Evolutionary conservation across 2,113 vertebrate species (phyloP), one percentile per base, ranked within the genome.

Genomic region (Enhydra lutris): DNA sequence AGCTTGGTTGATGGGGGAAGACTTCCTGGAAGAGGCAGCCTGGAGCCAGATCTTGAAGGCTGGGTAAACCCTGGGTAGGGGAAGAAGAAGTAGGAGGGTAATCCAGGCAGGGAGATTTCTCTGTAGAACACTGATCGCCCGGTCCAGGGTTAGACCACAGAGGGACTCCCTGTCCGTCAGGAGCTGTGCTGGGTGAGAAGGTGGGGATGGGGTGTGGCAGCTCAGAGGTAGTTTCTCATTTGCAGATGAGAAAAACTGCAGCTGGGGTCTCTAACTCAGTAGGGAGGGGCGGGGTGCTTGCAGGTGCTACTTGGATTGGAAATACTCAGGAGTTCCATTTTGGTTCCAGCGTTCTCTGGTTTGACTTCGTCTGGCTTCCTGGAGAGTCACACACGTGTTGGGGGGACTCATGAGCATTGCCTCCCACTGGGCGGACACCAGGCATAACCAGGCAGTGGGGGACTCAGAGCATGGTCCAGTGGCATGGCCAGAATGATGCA

Each of bases 21-120:
- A 36, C 76, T 91, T 89, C 94, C 81, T 85, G 85, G 92, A 97
- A 84, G 97, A 95, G 87, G 55, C 36, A 92, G 31, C 55, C 83
- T 50, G n/a, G 39, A 97, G 45, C 24, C 69, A 69, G 91, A 85
- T 45, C 63, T 45, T 69, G n/a, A 45, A 78, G 71, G 23, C 34
- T 14, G 20, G 65, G 24, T 47, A 29, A 24, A 24, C 42, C 63
- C 61, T 52, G 17, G 21, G 45, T 63, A 89, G 36, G 24, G 39
- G 15, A 55, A 69, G 36, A 96, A 57, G 45, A 80, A 61, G 52
- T 34, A 69, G 47, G 34, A 21, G 3, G 4, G 39, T 34, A 5
- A 57, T 89, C 11, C 26, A 21, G 61, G 84, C 14, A 50, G 92
- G 14, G 57, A 67, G 45, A 36, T 31, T n/a, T 89, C 71, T 31